These are phyloP conservation scores for Marmota flaviventris DNA, from an alignment of 2,113 vertebrate genomes.

Conservation along the genomic window DNA sequence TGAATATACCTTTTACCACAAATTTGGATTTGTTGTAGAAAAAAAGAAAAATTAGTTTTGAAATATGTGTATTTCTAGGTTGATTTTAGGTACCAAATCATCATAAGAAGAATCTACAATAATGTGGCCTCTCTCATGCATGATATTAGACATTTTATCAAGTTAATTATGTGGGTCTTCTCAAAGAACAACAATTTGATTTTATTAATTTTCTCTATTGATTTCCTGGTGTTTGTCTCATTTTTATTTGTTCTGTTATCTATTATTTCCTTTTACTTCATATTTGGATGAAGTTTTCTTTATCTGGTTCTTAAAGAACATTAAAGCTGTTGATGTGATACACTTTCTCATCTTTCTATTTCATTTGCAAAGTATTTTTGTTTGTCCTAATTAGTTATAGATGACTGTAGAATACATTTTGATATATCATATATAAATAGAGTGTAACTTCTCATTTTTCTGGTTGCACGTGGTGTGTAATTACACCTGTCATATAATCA, in stretches of 20 bases:
- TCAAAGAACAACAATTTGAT: background rate
- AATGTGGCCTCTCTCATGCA: background rate
- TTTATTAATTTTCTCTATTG: background rate
- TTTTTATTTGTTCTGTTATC: background rate
- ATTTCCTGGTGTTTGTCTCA: background rate
- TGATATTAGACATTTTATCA: background rate
- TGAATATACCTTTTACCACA: rapidly evolving
- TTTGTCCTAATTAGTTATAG: too few relatives aligned
- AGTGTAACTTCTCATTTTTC: too few relatives aligned
- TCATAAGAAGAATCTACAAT: background rate
- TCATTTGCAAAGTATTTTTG: background rate
- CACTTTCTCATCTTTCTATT: background rate
- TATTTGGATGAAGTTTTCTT: background rate
- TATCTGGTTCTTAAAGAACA: background rate
- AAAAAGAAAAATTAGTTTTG: background rate
- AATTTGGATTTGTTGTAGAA: background rate
- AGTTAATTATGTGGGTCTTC: background rate
- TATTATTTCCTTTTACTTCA: background rate
- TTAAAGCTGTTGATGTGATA: background rate
- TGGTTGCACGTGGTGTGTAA: too few relatives aligned
- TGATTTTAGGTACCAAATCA: background rate
- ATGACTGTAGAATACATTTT: too few relatives aligned
- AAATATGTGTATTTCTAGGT: background rate
- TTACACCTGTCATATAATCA: too few relatives aligned
- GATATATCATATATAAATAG: too few relatives aligned